phyloP scores from a whole-genome alignment of 2,113 vertebrate species.

The Anolis sagrei region DNA sequence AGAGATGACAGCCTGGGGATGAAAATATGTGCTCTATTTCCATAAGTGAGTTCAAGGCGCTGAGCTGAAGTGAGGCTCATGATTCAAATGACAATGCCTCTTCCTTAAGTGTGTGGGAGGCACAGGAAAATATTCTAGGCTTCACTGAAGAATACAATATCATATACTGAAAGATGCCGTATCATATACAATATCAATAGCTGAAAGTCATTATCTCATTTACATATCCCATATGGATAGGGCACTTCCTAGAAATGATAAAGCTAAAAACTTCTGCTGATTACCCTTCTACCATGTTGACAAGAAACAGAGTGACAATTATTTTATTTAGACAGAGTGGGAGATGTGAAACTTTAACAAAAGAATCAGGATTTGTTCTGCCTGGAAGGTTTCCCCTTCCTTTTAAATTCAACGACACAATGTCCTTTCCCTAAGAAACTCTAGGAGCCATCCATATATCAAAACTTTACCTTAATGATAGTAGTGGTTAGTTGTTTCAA shows the following conservation, averaged over 20 bases:
- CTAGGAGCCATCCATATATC: not conserved
- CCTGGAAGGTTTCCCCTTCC: not conserved
- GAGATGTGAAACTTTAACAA: not conserved
- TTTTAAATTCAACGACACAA: not conserved
- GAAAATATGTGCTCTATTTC: constrained; percentile 1
- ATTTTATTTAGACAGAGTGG: not conserved
- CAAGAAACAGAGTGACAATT: not conserved
- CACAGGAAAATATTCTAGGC: rapidly evolving
- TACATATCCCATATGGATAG: rapidly evolving
- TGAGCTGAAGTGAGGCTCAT: not conserved
- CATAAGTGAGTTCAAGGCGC: not conserved
- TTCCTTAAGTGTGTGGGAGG: not conserved
- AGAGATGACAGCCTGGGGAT: not conserved
- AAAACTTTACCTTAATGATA: not conserved
- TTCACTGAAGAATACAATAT: rapidly evolving
- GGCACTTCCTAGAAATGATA: not conserved
- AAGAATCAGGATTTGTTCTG: not conserved
- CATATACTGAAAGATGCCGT: rapidly evolving
- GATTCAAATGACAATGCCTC: not conserved
- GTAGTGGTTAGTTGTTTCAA: not conserved
- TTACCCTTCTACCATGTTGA: not conserved
- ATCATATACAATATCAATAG: not conserved
- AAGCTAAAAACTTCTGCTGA: constrained; percentile 23
- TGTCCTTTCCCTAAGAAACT: not conserved
- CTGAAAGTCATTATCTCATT: rapidly evolving